Conservation (phyloP, 1,140 invertebrate species). For the Drosophila eugracilis region DNA sequence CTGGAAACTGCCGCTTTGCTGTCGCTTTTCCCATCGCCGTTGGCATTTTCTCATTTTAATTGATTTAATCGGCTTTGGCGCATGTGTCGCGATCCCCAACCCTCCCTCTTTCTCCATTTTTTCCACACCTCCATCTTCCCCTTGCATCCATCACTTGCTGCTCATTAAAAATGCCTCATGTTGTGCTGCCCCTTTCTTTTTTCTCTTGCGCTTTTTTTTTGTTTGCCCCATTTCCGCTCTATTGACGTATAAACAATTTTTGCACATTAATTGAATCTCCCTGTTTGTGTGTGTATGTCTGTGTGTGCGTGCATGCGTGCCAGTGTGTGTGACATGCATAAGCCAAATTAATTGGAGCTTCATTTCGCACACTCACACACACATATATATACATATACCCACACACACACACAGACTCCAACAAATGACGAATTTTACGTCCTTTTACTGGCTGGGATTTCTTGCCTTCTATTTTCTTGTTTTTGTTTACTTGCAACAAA, state of each 20-base stretch:
- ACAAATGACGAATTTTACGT: constrained; percentile 45
- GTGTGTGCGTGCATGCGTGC: constrained; percentile 38
- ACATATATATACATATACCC: not conserved
- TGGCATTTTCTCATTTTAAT: constrained; percentile 75
- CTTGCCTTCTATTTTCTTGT: constrained; percentile 38
- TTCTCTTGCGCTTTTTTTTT: constrained; percentile 12
- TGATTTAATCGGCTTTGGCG: constrained; percentile 77
- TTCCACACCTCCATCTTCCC: not conserved
- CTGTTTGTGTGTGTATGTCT: constrained; percentile 34
- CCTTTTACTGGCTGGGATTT: constrained; percentile 58
- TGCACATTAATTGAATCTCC: constrained; percentile 79
- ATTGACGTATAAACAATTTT: constrained; percentile 82
- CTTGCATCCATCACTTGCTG: constrained; percentile 16
- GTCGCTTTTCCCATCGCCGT: constrained; percentile 49
- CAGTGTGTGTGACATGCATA: constrained; percentile 69
- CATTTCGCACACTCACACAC: constrained; percentile 50
- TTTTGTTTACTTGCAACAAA: constrained; percentile 74
- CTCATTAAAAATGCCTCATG: constrained; percentile 69
- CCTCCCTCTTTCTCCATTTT: not conserved
- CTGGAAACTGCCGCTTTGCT: constrained; percentile 59
- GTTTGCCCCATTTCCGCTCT: constrained; percentile 67
- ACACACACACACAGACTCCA: constrained; percentile 1
- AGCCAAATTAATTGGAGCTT: constrained; percentile 79
- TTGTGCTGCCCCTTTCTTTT: constrained; percentile 34
- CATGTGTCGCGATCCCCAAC: constrained; percentile 54